Conservation (phyloP, 1,140 invertebrate species). For the Apis florea region DNA sequence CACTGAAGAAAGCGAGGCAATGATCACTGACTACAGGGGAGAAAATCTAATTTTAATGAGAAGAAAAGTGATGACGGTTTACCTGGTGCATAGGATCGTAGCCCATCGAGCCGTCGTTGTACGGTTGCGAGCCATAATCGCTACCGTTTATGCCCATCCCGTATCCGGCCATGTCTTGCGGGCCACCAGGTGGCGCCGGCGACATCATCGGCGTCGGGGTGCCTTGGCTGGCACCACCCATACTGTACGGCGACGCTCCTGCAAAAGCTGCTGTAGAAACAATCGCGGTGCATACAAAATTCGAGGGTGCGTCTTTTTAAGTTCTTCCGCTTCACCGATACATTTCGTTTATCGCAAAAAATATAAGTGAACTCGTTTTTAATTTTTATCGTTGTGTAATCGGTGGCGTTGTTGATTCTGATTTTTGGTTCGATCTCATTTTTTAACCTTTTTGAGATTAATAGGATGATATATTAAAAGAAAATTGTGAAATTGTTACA, state of each 20-base stretch:
- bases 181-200: constrained; percentile 87
- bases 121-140: constrained; percentile 90
- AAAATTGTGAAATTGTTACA: too few relatives aligned
- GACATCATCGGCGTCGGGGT: constrained; percentile 96
- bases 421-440: not conserved
- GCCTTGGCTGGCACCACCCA: constrained; percentile 90
- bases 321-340: constrained; percentile 56
- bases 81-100: constrained; percentile 94
- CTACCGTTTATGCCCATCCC: constrained; percentile 92
- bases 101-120: constrained; percentile 91
- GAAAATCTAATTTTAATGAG: not conserved
- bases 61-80: constrained; percentile 48
- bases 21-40: constrained; percentile 27
- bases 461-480: too few relatives aligned
- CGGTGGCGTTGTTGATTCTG: constrained; percentile 2
- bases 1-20: constrained; percentile 49
- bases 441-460: not conserved
- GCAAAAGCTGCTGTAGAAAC: constrained; percentile 82
- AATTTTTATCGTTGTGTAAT: constrained; percentile 12
- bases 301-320: constrained; percentile 74
- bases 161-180: constrained; percentile 93
- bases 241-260: constrained; percentile 94
- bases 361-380: constrained; percentile 27
- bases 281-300: constrained; percentile 80
- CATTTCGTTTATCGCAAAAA: constrained; percentile 25